phyloP scores from a whole-genome alignment of 2,888 invertebrate species.

The Ophion ventricosus region DNA sequence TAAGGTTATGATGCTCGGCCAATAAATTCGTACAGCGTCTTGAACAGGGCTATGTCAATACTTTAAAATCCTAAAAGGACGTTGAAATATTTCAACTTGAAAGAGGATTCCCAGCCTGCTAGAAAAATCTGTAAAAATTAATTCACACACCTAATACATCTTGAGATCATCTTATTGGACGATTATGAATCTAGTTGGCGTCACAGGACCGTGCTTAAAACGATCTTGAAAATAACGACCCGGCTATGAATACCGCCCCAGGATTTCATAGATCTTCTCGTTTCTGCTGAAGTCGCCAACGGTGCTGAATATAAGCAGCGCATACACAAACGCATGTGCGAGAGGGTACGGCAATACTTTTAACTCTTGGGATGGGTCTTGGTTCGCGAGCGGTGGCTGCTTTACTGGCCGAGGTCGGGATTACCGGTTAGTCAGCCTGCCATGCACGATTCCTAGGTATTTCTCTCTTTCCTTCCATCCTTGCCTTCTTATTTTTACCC shows the following conservation, averaged over 20 bases:
- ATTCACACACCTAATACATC: too few species aligned
- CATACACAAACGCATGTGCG: constrained; percentile 8
- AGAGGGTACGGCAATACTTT: background rate
- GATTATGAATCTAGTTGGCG: too few species aligned
- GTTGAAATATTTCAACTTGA: too few species aligned
- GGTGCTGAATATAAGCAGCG: constrained; percentile 41
- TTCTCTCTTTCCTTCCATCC: constrained; percentile 34
- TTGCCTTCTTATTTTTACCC: constrained; percentile 12
- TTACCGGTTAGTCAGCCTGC: constrained; percentile 63
- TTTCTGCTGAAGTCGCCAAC: constrained; percentile 54
- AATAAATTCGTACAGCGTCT: too few species aligned
- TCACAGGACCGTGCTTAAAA: too few species aligned
- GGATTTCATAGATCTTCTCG: constrained; percentile 16
- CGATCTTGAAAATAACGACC: too few species aligned
- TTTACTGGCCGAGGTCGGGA: constrained; percentile 63
- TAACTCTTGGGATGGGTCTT: constrained; percentile 34
- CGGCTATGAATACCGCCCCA: background rate
- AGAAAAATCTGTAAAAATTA: too few species aligned
- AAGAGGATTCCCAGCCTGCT: too few species aligned
- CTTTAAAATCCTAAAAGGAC: too few species aligned
- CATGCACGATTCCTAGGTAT: constrained; percentile 56
- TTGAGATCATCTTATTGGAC: too few species aligned
- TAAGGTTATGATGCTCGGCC: too few species aligned
- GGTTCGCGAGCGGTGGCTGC: constrained; percentile 32
- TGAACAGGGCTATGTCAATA: too few species aligned